phyloP scores from a whole-genome alignment of 2,797 vertebrate genomes.

The Anas acuta region DNA sequence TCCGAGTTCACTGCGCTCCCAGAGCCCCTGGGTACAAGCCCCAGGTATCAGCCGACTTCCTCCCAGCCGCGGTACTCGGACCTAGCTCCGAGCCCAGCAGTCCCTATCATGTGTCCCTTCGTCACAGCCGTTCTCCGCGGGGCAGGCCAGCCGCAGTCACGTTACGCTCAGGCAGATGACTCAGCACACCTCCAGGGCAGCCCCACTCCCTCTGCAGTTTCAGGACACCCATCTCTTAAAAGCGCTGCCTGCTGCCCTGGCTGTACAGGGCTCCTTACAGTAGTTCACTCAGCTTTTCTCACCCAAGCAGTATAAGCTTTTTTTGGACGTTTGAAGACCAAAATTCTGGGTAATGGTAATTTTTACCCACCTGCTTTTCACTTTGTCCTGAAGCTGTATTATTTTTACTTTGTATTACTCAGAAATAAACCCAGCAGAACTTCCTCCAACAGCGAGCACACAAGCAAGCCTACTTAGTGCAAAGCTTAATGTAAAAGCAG shows the following conservation, averaged over 20 bases:
- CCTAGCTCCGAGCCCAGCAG: accelerated
- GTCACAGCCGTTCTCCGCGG: background rate
- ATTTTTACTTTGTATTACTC: background rate
- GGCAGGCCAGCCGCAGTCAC: background rate
- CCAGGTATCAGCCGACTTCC: background rate
- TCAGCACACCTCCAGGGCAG: slow-evolving; percentile 20
- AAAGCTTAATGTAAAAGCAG: background rate
- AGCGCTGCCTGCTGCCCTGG: background rate
- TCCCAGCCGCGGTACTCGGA: background rate
- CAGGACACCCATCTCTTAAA: background rate
- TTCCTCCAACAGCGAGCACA: background rate
- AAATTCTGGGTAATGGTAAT: background rate
- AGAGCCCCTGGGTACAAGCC: accelerated
- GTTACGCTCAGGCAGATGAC: slow-evolving; percentile 7
- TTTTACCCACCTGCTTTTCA: background rate
- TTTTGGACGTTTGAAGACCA: background rate
- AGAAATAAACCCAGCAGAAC: background rate
- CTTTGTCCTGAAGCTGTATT: background rate
- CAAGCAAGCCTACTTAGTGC: background rate
- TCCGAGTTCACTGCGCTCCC: accelerated
- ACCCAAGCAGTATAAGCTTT: background rate
- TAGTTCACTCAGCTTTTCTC: background rate
- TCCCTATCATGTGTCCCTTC: background rate
- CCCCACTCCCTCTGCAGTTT: background rate
- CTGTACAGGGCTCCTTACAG: accelerated